Percentiles rank a stretch among this genome's conserved stretches.
Evolutionary conservation across 2,888 invertebrate genomes (phyloP).

Genomic region (Flexamia atlantica): DNA sequence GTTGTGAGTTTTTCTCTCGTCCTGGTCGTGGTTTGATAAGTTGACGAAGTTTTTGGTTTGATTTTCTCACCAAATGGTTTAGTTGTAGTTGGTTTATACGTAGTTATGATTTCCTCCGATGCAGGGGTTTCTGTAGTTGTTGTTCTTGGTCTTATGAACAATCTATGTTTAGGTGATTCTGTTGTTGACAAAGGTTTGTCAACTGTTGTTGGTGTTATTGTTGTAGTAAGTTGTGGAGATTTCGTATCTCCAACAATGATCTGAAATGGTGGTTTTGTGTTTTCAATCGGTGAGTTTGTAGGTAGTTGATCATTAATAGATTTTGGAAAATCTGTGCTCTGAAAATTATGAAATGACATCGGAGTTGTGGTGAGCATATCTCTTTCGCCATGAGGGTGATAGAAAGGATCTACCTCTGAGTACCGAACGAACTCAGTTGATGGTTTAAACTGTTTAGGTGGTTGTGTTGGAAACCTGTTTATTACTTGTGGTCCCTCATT

Average conservation of each 20-base stretch:
- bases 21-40: constrained; percentile 37
- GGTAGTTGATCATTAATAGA: constrained; percentile 74
- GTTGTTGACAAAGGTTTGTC: constrained; percentile 22
- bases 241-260: constrained; percentile 54
- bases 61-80: constrained; percentile 63
- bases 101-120: constrained; percentile 62
- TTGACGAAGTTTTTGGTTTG: constrained; percentile 63
- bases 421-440: constrained; percentile 73
- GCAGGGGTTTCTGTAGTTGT: constrained; percentile 63
- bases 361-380: constrained; percentile 60
- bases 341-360: constrained; percentile 40
- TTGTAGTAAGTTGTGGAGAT: constrained; percentile 45
- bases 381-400: constrained; percentile 68
- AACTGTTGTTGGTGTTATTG: constrained; percentile 66
- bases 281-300: constrained; percentile 70
- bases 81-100: constrained; percentile 53
- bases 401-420: constrained; percentile 77
- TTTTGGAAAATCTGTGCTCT: constrained; percentile 69
- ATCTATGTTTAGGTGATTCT: constrained; percentile 47
- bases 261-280: constrained; percentile 63
- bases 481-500: constrained; percentile 59
- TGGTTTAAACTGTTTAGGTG: constrained; percentile 74
- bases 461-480: constrained; percentile 69
- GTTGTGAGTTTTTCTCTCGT: constrained; percentile 21
- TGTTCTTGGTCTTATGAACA: neutral